phyloP scores from a whole-genome alignment of 92 coral and sea anemone genomes.

The Hydrozoanthus gracilis region DNA sequence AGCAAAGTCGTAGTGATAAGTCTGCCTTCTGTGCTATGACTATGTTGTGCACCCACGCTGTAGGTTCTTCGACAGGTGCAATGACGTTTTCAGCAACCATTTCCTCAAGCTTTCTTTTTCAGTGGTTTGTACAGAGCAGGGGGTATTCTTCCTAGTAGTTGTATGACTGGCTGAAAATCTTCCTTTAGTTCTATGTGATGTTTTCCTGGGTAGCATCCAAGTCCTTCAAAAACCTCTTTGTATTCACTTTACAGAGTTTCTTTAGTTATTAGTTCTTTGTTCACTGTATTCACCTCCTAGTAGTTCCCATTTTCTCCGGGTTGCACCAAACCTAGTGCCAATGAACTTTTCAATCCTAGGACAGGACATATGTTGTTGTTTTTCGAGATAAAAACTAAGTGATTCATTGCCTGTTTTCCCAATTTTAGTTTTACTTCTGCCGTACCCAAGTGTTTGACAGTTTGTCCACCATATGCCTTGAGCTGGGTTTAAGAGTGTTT shows the following conservation, averaged over 20 bases:
- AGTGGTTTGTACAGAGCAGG: conserved; percentile 30
- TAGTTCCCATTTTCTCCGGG: conserved; percentile 3
- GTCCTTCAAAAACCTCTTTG: conserved; percentile 25
- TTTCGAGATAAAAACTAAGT: conserved; percentile 12
- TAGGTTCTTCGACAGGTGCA: conserved; percentile 32
- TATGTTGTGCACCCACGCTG: conserved; percentile 37
- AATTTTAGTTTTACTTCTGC: conserved; percentile 11
- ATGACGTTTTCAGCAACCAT: conserved; percentile 15
- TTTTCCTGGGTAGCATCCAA: conserved; percentile 24
- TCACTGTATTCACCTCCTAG: background rate
- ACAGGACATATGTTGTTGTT: conserved; percentile 16
- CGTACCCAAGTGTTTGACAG: conserved; percentile 25
- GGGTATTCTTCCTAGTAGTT: conserved; percentile 32
- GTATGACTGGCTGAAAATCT: conserved; percentile 31
- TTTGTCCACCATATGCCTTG: conserved; percentile 21
- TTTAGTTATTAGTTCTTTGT: conserved; percentile 6
- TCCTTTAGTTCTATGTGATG: conserved; percentile 16
- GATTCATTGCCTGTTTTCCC: background rate
- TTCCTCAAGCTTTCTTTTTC: conserved; percentile 26
- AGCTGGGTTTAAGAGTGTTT: conserved; percentile 23
- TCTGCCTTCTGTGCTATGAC: conserved; percentile 38
- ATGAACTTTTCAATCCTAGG: conserved; percentile 6
- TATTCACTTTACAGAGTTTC: conserved; percentile 25
- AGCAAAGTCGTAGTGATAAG: conserved; percentile 26
- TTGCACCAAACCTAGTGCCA: conserved; percentile 26